Base-by-base conservation (phyloP, 2,113 vertebrate species). In the Platysternon megacephalum region DNA sequence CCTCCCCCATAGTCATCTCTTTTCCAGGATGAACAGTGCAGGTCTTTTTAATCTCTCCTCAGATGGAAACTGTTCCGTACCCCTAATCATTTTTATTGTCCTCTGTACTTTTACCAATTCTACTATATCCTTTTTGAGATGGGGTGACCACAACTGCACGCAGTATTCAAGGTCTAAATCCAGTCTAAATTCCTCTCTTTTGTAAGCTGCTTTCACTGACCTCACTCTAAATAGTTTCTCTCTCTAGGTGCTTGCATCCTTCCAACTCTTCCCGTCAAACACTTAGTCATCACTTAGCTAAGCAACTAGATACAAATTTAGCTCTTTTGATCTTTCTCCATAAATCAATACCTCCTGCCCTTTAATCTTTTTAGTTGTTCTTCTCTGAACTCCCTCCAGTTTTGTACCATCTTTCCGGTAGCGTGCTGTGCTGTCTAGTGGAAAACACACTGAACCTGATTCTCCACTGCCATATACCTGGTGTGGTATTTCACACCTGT, bases 231-330 rank as follows among this genome's bases (percentile, higher is more conserved):
- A 94, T 79, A 88, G 86, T 82, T 72, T 79, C 93, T 55, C n/a
- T 26, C 89, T 80, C 61, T 26, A 16, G 52, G 14, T 65, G 88
- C 93, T 91, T 88, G 76, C 85, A 92, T 96, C 91, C 93, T 97
- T 96, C 92, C 87, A 89, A 55, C 58, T 80, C 91, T 86, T 87
- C 81, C 85, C 28, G 68, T 95, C 95, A 95, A 97, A 94, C 87
- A 95, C 92, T 95, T 95, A 95, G 94, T 97, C 95, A 98, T 95
- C 91, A 94, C 95, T 97, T 96, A 95, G 86, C 96, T 89, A 26
- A 96, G 93, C 91, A 91, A 14, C 91, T 21, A 13, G 76, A 86
- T 90, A 96, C 93, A 95, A 95, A 97, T 97, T 95, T 52, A 97
- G 95, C 88, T 93, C 96, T 95, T 96, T 94, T 97, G 96, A 97